phyloP scores from a whole-genome alignment of 2,888 invertebrate species.

The Dasysyrphus tricinctus region DNA sequence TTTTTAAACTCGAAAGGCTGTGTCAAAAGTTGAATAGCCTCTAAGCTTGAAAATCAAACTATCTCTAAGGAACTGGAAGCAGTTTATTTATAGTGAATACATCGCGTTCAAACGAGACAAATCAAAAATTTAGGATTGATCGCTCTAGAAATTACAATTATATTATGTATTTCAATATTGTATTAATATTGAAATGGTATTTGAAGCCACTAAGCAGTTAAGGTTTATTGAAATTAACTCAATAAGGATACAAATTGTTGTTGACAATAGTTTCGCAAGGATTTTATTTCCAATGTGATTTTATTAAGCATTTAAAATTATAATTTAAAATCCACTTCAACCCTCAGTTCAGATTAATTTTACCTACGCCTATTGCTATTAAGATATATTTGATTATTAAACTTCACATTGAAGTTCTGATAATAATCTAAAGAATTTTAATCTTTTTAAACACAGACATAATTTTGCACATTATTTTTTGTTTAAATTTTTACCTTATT shows the following conservation, averaged over 20 bases:
- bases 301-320: too few species aligned
- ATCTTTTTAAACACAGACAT: conserved; percentile 38
- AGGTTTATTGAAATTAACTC: background rate
- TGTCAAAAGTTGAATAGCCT: background rate
- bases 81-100: background rate
- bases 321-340: conserved; percentile 49
- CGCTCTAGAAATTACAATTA: too few species aligned
- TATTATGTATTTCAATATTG: background rate
- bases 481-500: conserved; percentile 81
- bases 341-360: background rate
- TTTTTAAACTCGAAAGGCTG: background rate
- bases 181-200: background rate
- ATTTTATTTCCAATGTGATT: background rate
- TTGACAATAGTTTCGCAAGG: background rate
- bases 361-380: conserved; percentile 9
- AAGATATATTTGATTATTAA: background rate
- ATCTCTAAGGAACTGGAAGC: background rate
- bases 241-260: background rate
- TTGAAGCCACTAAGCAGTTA: background rate
- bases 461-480: conserved; percentile 49
- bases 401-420: conserved; percentile 2
- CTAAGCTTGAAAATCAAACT: background rate
- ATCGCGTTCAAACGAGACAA: background rate
- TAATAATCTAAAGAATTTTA: background rate
- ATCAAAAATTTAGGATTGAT: background rate